A percentile compares a stretch with the other conserved stretches of the same genome.
Conservation (phyloP, 2,888 invertebrate genomes). For the Chaetoderma sp. region DNA sequence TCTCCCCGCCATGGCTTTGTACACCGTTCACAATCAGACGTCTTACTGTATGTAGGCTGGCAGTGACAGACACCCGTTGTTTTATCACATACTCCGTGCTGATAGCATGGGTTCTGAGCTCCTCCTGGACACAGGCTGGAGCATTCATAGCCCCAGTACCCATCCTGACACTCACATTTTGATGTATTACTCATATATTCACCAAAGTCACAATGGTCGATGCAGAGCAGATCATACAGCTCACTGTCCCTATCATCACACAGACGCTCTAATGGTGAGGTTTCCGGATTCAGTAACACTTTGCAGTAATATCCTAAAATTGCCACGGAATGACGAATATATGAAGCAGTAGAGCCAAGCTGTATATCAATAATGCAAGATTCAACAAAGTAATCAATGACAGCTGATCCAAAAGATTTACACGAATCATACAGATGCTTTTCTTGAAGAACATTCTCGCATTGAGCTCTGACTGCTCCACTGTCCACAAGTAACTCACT, state of each 20-base stretch:
- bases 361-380: slow-evolving; percentile 29
- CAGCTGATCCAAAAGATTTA: slow-evolving; percentile 21
- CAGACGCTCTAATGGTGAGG: slow-evolving; percentile 30
- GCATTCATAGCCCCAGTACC: slow-evolving; percentile 44
- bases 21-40: slow-evolving; percentile 33
- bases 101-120: slow-evolving; percentile 27
- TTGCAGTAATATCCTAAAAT: slow-evolving; percentile 33
- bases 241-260: slow-evolving; percentile 36
- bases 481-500: neutral
- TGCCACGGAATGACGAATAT: neutral
- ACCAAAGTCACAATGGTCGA: slow-evolving; percentile 42
- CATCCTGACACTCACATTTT: slow-evolving; percentile 35
- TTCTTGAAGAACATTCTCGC: neutral
- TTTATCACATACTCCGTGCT: slow-evolving; percentile 34
- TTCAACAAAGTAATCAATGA: slow-evolving; percentile 19
- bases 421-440: slow-evolving; percentile 16
- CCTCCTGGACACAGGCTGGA: slow-evolving; percentile 39
- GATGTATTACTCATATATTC: slow-evolving; percentile 14
- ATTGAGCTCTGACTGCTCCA: neutral
- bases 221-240: slow-evolving; percentile 33
- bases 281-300: slow-evolving; percentile 24
- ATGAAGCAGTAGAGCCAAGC: neutral
- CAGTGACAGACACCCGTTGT: slow-evolving; percentile 36
- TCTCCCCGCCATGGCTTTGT: slow-evolving; percentile 33
- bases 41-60: slow-evolving; percentile 26